Evolutionary conservation across 2,113 vertebrate genomes (phyloP).

Genomic region (Rhizomys pruinosus): DNA sequence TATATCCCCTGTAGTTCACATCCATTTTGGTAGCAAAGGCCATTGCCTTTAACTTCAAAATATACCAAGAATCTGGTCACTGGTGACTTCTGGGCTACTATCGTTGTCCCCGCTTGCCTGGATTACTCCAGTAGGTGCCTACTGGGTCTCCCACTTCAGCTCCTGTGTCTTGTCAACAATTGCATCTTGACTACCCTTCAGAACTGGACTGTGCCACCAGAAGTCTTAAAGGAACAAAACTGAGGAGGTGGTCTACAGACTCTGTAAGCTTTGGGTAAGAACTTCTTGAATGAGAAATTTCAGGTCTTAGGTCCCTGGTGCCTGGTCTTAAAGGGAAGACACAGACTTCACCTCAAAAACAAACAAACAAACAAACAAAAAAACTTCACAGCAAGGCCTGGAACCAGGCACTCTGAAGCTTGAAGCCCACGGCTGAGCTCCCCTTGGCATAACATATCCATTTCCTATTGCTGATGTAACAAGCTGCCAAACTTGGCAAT

Average conservation of each 20-base stretch:
- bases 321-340: background rate
- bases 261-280: slow-evolving; percentile 9
- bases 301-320: background rate
- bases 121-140: background rate
- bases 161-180: background rate
- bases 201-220: background rate
- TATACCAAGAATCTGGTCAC: background rate
- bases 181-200: background rate
- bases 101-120: background rate
- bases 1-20: background rate
- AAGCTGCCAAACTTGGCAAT: background rate
- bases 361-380: too few species aligned
- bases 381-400: background rate
- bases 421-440: background rate
- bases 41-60: slow-evolving; percentile 11
- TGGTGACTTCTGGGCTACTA: background rate
- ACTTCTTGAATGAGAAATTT: background rate
- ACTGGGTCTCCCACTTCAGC: background rate
- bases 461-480: background rate
- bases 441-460: background rate
- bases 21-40: background rate
- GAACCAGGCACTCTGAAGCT: background rate
- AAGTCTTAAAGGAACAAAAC: background rate
- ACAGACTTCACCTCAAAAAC: background rate
- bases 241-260: background rate